These are phyloP conservation scores for Bostrychus sinensis DNA, from an alignment of 2,113 vertebrate genomes.

Conservation along the genomic window DNA sequence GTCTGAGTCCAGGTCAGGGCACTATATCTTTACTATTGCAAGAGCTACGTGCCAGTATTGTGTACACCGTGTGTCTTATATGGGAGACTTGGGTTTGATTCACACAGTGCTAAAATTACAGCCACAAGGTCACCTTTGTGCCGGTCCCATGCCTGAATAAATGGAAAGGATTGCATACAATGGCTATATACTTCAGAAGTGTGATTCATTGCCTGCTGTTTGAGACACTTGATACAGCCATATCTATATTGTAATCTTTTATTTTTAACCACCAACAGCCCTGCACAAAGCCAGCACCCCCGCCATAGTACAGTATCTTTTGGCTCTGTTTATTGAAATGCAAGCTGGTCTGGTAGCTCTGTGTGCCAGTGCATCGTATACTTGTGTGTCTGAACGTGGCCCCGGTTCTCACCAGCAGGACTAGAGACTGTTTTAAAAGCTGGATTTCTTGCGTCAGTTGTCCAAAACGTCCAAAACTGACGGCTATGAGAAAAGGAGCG, in stretches of 20 bases:
- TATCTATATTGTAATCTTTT: conserved; percentile 48
- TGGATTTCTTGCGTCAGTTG: conserved; percentile 62
- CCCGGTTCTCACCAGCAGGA: conserved; percentile 78
- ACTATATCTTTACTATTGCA: too few species aligned
- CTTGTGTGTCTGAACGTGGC: conserved; percentile 34
- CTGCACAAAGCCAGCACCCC: conserved; percentile 1
- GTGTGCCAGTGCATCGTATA: conserved; percentile 18
- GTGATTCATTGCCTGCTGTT: conserved; percentile 40
- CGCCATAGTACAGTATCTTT: conserved; percentile 36
- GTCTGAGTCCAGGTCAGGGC: too few species aligned
- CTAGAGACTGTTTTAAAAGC: conserved; percentile 67
- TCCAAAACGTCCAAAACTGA: conserved; percentile 57
- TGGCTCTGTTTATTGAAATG: conserved; percentile 31
- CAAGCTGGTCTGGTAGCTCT: conserved; percentile 34
- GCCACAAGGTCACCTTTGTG: too few species aligned
- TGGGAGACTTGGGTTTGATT: too few species aligned
- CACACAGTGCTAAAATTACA: too few species aligned
- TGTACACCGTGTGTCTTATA: too few species aligned
- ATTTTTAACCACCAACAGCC: conserved; percentile 26
- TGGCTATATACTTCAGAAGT: conserved; percentile 49
- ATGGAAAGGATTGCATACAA: conserved; percentile 50
- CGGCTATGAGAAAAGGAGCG: conserved; percentile 61
- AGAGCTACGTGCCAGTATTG: too few species aligned
- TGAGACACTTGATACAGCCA: conserved; percentile 45
- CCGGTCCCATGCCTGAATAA: too few species aligned